Conservation (phyloP, 2,113 vertebrate species). For the Sander vitreus region DNA sequence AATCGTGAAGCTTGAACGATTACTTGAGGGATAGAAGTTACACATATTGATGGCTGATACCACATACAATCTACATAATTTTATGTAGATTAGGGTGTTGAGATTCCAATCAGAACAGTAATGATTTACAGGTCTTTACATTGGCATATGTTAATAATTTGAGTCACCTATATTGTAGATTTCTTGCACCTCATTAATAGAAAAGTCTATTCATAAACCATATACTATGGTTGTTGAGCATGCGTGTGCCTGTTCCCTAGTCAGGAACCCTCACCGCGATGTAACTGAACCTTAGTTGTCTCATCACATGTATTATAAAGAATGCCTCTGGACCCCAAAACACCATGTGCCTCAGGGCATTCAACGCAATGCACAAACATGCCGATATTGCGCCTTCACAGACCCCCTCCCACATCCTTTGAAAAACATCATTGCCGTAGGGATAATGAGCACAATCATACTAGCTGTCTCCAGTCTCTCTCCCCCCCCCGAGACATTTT, state of each 20-base stretch:
- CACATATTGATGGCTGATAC: too few species aligned
- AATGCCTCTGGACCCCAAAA: constrained; percentile 44
- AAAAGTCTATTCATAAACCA: constrained; percentile 18
- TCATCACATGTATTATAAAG: constrained; percentile 43
- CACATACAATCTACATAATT: neutral
- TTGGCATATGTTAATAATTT: neutral
- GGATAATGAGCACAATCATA: constrained; percentile 51
- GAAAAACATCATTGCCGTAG: constrained; percentile 49
- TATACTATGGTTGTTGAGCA: constrained; percentile 24
- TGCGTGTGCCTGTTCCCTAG: neutral
- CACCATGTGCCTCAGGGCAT: constrained; percentile 43
- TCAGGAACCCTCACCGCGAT: neutral
- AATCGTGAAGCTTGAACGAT: neutral
- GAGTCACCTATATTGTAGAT: neutral
- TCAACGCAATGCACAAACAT: constrained; percentile 32
- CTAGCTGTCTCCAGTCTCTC: constrained; percentile 40
- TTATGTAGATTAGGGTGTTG: neutral
- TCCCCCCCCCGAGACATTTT: constrained; percentile 64
- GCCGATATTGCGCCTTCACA: constrained; percentile 17
- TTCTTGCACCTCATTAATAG: constrained; percentile 1
- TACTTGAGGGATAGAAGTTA: neutral
- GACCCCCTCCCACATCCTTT: constrained; percentile 16
- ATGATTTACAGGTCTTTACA: neutral
- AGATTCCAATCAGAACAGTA: neutral
- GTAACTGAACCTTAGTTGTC: constrained; percentile 47